Percentiles rank a stretch among this genome's conserved stretches.
Conservation (phyloP, 2,888 invertebrate genomes). For the Lagria hirta region DNA sequence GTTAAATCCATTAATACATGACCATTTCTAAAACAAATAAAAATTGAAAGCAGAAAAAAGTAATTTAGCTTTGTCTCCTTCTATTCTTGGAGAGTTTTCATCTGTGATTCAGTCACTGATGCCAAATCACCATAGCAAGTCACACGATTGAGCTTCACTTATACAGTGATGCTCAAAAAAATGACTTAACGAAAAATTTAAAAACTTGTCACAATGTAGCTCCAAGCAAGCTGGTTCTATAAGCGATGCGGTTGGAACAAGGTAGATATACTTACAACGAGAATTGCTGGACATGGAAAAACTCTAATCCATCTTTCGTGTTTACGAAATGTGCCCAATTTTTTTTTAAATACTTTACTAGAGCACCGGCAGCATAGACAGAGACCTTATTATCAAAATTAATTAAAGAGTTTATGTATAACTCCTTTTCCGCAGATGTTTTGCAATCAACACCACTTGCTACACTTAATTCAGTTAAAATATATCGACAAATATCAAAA, state of each 20-base stretch:
- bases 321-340: slow-evolving; percentile 57
- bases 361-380: slow-evolving; percentile 70
- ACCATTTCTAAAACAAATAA: slow-evolving; percentile 58
- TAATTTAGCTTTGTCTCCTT: too few species aligned
- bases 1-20: slow-evolving; percentile 71
- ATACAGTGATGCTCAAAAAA: too few species aligned
- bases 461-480: slow-evolving; percentile 37
- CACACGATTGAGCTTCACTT: too few species aligned
- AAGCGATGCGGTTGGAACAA: too few species aligned
- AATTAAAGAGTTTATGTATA: slow-evolving; percentile 64
- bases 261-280: slow-evolving; percentile 58
- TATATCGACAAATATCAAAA: slow-evolving; percentile 41
- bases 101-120: too few species aligned
- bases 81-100: too few species aligned
- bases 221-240: too few species aligned
- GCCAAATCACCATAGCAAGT: too few species aligned
- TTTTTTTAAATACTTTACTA: slow-evolving; percentile 70
- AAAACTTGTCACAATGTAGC: too few species aligned
- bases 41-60: slow-evolving; percentile 7
- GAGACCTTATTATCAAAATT: slow-evolving; percentile 65
- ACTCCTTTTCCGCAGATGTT: slow-evolving; percentile 58
- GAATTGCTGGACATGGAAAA: slow-evolving; percentile 60
- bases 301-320: slow-evolving; percentile 57
- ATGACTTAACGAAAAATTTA: too few species aligned
- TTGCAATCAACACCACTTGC: slow-evolving; percentile 53